These are phyloP conservation scores for Apamea sordens DNA, from an alignment of 2,888 invertebrate species.

Conservation along the genomic window DNA sequence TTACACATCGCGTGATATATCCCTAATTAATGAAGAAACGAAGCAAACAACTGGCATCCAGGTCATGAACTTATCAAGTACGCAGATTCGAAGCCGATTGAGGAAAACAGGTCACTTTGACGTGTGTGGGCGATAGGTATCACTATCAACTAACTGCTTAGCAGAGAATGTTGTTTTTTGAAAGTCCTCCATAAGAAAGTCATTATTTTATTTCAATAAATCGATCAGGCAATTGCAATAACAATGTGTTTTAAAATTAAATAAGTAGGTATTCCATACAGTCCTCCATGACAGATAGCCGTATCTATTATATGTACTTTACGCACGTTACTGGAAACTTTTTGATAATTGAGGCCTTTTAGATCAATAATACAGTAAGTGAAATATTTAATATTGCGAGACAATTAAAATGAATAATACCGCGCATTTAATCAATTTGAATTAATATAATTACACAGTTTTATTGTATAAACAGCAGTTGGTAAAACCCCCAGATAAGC, in stretches of 20 bases:
- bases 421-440: constrained; percentile 12
- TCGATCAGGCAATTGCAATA: background rate
- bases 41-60: constrained; percentile 31
- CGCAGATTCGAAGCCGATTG: constrained; percentile 35
- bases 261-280: background rate
- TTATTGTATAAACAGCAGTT: constrained; percentile 26
- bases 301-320: no score
- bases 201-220: background rate
- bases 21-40: constrained; percentile 37
- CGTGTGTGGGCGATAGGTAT: constrained; percentile 13
- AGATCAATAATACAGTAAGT: background rate
- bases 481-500: constrained; percentile 63
- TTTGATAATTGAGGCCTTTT: background rate
- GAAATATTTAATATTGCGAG: background rate
- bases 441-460: constrained; percentile 54
- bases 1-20: constrained; percentile 4
- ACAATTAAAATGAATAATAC: constrained; percentile 5
- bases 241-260: background rate
- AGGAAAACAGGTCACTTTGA: constrained; percentile 48
- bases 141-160: background rate
- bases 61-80: constrained; percentile 44
- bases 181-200: background rate
- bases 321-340: background rate
- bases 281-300: background rate
- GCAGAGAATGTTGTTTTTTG: background rate